Percentiles rank a stretch among this genome's conserved stretches.
Conservation (phyloP, 2,888 invertebrate species). For the Heliconius hortense region DNA sequence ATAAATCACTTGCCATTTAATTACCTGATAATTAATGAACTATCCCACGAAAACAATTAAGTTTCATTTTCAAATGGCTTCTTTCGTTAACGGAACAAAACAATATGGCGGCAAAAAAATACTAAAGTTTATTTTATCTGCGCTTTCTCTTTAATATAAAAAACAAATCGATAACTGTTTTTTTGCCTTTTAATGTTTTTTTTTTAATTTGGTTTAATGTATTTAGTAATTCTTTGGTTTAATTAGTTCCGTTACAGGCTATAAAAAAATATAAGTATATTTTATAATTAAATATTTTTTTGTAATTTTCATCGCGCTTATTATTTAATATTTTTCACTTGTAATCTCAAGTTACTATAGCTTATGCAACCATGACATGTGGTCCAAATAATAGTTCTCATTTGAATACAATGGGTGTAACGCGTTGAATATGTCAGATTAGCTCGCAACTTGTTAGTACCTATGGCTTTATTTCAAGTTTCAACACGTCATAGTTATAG, state of each 20-base stretch:
- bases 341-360: constrained; percentile 23
- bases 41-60: constrained; percentile 37
- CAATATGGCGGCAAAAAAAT: constrained; percentile 35
- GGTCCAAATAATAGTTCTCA: constrained; percentile 31
- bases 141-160: constrained; percentile 25
- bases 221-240: background rate
- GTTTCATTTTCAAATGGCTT: constrained; percentile 30
- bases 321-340: constrained; percentile 18
- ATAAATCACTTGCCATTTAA: constrained; percentile 36
- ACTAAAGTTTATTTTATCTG: constrained; percentile 19
- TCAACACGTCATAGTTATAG: background rate
- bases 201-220: background rate
- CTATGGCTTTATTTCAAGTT: constrained; percentile 16
- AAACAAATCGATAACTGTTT: background rate
- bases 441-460: constrained; percentile 16
- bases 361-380: constrained; percentile 29
- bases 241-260: no score
- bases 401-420: constrained; percentile 39
- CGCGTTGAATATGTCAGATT: constrained; percentile 28
- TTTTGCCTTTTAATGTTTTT: background rate
- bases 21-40: constrained; percentile 36
- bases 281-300: background rate
- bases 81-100: constrained; percentile 34
- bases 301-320: background rate
- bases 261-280: background rate